Conservation (phyloP, 2,888 invertebrate genomes). For the Tridacna gigas region DNA sequence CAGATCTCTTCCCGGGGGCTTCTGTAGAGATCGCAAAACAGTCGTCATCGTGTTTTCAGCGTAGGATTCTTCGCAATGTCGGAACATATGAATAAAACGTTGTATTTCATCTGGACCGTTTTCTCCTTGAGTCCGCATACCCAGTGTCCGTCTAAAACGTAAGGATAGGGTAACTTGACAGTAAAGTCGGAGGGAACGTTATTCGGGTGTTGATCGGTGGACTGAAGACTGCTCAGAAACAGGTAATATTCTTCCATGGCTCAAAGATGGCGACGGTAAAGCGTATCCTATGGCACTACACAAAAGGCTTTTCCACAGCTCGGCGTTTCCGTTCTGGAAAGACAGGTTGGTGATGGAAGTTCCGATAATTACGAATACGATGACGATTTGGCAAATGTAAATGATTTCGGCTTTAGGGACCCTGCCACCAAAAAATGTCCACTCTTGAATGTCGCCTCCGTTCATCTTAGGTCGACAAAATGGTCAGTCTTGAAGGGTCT, state of each 20-base stretch:
- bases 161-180: background rate
- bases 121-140: background rate
- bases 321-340: conserved; percentile 26
- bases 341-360: conserved; percentile 48
- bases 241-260: background rate
- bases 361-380: conserved; percentile 42
- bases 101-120: background rate
- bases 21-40: background rate
- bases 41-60: background rate
- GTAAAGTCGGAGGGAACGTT: background rate
- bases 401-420: conserved; percentile 53
- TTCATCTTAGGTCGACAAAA: background rate
- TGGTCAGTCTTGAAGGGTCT: background rate
- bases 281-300: conserved; percentile 41
- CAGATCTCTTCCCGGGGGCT: background rate
- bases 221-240: conserved; percentile 1
- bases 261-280: conserved; percentile 22
- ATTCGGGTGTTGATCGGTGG: background rate
- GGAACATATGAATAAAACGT: background rate
- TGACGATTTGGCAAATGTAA: conserved; percentile 52
- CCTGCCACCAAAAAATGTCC: conserved; percentile 36
- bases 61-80: conserved; percentile 16
- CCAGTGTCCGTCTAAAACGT: background rate
- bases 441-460: conserved; percentile 11
- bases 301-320: conserved; percentile 40